Percentiles rank a stretch among this genome's conserved stretches.
Conservation (phyloP, 1,140 invertebrate species). For the Drosophila tropicalis region DNA sequence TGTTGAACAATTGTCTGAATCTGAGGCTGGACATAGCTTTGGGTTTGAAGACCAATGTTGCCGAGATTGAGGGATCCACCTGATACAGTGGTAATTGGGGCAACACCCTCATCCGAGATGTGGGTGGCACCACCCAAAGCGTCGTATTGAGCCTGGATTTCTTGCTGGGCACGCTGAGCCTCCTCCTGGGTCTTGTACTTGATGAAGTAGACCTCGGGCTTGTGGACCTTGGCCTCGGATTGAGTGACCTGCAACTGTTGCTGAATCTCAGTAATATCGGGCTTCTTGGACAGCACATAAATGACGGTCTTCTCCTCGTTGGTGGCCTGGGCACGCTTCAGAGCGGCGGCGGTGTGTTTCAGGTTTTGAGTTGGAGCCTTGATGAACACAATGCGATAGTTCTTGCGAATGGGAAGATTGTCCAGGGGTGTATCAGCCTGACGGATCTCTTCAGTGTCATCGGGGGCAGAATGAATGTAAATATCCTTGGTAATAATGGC, state of each 20-base stretch:
- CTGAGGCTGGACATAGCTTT: conserved; percentile 33
- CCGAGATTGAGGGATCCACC: conserved; percentile 62
- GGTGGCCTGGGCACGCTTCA: conserved; percentile 84
- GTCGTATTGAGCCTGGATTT: conserved; percentile 82
- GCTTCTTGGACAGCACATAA: conserved; percentile 92
- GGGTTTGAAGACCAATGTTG: conserved; percentile 48
- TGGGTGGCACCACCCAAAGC: conserved; percentile 76
- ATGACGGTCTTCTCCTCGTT: conserved; percentile 94
- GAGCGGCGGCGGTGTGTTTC: conserved; percentile 86
- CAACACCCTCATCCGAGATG: conserved; percentile 78
- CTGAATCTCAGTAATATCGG: conserved; percentile 74
- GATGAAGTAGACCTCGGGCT: conserved; percentile 91
- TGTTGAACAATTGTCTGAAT: conserved; percentile 43
- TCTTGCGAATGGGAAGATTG: conserved; percentile 87
- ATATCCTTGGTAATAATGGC: conserved; percentile 82
- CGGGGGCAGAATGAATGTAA: conserved; percentile 79
- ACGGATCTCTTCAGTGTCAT: conserved; percentile 70
- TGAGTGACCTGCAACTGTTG: conserved; percentile 72
- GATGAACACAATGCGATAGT: conserved; percentile 95
- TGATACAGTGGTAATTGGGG: conserved; percentile 72
- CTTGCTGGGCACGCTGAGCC: conserved; percentile 76
- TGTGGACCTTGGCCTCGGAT: conserved; percentile 83
- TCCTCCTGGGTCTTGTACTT: conserved; percentile 88
- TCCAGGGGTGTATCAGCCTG: conserved; percentile 55
- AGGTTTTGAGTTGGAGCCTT: conserved; percentile 90